Evolutionary conservation across 2,797 vertebrate genomes (phyloP).

Genomic region (Melanotaenia pygmaea): DNA sequence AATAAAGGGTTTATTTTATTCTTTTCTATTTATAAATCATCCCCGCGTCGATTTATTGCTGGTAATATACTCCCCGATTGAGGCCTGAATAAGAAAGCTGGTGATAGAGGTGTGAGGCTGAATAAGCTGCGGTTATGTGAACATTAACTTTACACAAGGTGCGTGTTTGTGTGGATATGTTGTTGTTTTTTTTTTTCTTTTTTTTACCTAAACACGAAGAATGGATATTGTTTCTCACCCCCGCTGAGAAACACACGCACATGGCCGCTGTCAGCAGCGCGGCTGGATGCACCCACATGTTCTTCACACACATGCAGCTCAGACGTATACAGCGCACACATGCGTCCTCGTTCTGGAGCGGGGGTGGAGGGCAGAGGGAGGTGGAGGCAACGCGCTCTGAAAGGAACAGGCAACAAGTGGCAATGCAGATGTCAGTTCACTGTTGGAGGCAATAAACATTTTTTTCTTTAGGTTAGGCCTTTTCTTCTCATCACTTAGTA

Average conservation of each 20-base stretch:
- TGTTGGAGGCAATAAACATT: no score
- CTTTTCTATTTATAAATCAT: slow-evolving; percentile 22
- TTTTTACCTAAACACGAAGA: not conserved
- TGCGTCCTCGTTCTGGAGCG: slow-evolving; percentile 59
- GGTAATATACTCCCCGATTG: slow-evolving; percentile 27
- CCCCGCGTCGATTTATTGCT: slow-evolving; percentile 13
- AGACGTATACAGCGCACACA: slow-evolving; percentile 51
- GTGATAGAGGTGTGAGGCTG: slow-evolving; percentile 38
- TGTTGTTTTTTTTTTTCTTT: not conserved
- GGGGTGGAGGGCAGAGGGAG: slow-evolving; percentile 61
- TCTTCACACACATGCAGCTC: slow-evolving; percentile 37
- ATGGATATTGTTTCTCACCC: slow-evolving; percentile 74
- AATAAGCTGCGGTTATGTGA: slow-evolving; percentile 9
- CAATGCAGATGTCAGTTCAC: slow-evolving; percentile 10
- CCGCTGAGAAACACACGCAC: slow-evolving; percentile 67
- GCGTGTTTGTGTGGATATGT: slow-evolving; percentile 24
- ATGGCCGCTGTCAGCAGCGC: slow-evolving; percentile 57
- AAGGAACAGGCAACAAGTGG: slow-evolving; percentile 65
- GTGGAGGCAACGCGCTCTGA: slow-evolving; percentile 27
- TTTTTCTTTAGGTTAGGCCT: no score
- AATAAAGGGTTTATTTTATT: not conserved
- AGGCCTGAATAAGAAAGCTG: slow-evolving; percentile 8
- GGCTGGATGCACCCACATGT: slow-evolving; percentile 76
- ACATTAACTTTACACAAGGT: slow-evolving; percentile 38
- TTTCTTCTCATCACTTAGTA: no score